phyloP scores from a whole-genome alignment of 1,140 invertebrate species.

The Ectropis grisescens region DNA sequence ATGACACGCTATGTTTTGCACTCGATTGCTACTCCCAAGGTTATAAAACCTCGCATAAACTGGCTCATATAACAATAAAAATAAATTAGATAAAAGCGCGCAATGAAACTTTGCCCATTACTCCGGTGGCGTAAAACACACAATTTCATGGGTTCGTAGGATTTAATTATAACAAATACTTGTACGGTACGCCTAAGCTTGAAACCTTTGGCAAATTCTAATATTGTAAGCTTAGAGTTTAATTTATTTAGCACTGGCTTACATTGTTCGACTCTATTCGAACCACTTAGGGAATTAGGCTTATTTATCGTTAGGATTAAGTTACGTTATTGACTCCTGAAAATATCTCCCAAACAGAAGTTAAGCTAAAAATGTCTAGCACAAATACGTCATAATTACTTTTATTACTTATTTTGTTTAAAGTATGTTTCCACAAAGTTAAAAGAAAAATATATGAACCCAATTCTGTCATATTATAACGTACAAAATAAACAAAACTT shows the following conservation, averaged over 20 bases:
- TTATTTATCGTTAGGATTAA: too few relatives aligned
- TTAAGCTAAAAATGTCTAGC: too few relatives aligned
- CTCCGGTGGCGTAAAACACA: constrained; percentile 35
- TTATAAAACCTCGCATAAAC: constrained; percentile 52
- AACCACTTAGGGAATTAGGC: too few relatives aligned
- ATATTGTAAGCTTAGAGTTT: constrained; percentile 7
- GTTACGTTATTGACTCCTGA: too few relatives aligned
- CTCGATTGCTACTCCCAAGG: constrained; percentile 35
- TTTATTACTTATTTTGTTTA: too few relatives aligned
- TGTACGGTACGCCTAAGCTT: constrained; percentile 22
- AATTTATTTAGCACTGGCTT: constrained; percentile 3
- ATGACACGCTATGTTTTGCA: constrained; percentile 19
- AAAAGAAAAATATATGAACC: too few relatives aligned
- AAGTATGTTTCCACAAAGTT: too few relatives aligned
- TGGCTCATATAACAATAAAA: constrained; percentile 59
- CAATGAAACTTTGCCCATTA: constrained; percentile 59
- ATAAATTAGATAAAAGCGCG: constrained; percentile 62
- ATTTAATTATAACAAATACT: constrained; percentile 59
- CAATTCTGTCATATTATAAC: too few relatives aligned
- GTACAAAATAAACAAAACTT: too few relatives aligned
- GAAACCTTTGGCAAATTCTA: constrained; percentile 6
- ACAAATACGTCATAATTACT: too few relatives aligned
- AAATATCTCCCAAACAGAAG: too few relatives aligned
- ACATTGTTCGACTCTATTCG: too few relatives aligned
- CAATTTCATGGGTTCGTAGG: constrained; percentile 41